Evolutionary conservation across 2,113 vertebrate species (phyloP).

Genomic region (Melanerpes aurifrons): DNA sequence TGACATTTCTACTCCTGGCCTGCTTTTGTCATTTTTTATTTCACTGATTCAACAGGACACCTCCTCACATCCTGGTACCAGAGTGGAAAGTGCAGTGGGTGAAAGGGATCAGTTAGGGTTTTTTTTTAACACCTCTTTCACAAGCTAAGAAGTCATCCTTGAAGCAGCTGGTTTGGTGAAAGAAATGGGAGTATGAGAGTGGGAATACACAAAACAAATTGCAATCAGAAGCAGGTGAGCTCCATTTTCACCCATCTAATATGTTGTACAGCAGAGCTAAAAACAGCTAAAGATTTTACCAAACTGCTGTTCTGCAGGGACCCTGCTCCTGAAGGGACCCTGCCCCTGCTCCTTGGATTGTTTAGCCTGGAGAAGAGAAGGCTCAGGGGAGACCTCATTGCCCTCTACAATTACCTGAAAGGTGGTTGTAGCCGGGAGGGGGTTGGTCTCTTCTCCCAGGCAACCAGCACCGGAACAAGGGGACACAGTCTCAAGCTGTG

Average conservation of each 20-base stretch:
- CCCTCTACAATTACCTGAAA: too few relatives aligned
- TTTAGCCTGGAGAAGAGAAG: too few relatives aligned
- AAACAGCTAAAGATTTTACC: background rate
- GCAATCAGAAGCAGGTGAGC: background rate
- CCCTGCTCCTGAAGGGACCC: background rate
- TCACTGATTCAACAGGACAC: background rate
- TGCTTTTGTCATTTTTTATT: slow-evolving; percentile 5
- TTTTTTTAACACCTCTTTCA: background rate
- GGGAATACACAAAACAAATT: background rate
- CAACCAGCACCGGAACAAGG: too few relatives aligned
- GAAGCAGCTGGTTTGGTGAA: background rate
- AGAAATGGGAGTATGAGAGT: background rate
- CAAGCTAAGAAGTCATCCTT: background rate
- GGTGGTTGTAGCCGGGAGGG: too few relatives aligned
- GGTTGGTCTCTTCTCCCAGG: too few relatives aligned
- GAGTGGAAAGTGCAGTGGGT: background rate
- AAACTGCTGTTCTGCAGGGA: background rate
- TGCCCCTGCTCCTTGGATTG: too few relatives aligned
- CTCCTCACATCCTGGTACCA: background rate
- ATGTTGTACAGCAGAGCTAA: background rate
- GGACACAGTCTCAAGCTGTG: too few relatives aligned
- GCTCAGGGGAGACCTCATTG: too few relatives aligned
- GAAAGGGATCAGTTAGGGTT: background rate
- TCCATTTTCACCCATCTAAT: background rate
- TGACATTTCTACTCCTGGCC: slow-evolving; percentile 18